phyloP scores from a whole-genome alignment of 2,888 invertebrate genomes.

The Alcis repandata region DNA sequence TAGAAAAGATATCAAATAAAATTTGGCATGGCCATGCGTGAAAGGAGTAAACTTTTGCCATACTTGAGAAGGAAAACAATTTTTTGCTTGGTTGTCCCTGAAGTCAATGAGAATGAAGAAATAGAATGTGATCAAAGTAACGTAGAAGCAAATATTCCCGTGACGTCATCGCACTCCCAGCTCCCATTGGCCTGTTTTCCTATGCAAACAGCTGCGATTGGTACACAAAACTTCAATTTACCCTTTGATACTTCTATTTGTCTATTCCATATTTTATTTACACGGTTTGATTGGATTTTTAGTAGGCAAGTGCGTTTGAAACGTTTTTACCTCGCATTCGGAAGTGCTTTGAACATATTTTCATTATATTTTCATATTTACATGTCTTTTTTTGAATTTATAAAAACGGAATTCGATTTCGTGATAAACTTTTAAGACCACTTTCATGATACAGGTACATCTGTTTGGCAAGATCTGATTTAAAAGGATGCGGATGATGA shows the following conservation, averaged over 20 bases:
- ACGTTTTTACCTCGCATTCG: conserved; percentile 7
- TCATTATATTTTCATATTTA: too few relatives aligned
- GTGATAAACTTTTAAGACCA: too few relatives aligned
- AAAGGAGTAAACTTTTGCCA: too few relatives aligned
- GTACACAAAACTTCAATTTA: conserved; percentile 34
- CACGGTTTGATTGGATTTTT: conserved; percentile 26
- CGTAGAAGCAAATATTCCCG: conserved; percentile 8
- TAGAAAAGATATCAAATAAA: too few relatives aligned
- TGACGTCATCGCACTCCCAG: conserved; percentile 21
- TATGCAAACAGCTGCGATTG: conserved; percentile 29
- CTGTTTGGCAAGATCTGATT: background rate
- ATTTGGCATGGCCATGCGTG: too few relatives aligned
- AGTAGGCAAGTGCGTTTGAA: conserved; percentile 9
- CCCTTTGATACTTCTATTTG: conserved; percentile 33
- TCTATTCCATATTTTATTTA: conserved; percentile 34
- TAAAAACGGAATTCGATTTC: background rate
- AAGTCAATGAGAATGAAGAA: background rate
- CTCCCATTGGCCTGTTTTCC: conserved; percentile 21
- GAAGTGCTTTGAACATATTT: background rate
- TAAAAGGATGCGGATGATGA: background rate
- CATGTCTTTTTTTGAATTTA: background rate
- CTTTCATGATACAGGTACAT: too few relatives aligned
- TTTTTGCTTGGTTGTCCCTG: background rate
- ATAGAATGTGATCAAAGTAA: conserved; percentile 2
- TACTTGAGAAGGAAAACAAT: background rate